These are phyloP conservation scores for Ceratina calcarata DNA, from an alignment of 1,140 invertebrate genomes.

Conservation along the genomic window DNA sequence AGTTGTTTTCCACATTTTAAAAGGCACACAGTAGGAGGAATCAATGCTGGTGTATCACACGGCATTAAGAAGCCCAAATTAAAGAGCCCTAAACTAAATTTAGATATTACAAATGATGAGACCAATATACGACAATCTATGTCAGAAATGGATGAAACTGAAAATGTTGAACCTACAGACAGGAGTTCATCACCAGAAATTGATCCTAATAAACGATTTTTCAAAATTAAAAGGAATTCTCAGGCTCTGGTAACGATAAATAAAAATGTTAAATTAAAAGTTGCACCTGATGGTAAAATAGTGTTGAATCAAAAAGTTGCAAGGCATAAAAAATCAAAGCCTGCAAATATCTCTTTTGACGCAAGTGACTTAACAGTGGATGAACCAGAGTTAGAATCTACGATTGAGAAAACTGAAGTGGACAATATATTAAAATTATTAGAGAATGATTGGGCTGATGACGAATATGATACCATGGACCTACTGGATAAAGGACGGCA, in stretches of 20 bases:
- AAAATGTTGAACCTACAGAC: not conserved
- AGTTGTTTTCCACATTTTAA: constrained; percentile 16
- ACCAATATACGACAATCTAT: not conserved
- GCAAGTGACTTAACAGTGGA: constrained; percentile 71
- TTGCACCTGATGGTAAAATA: constrained; percentile 57
- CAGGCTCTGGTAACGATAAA: constrained; percentile 68
- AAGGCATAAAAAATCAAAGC: constrained; percentile 37
- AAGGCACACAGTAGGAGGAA: constrained; percentile 62
- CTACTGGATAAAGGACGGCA: constrained; percentile 31
- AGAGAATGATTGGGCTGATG: constrained; percentile 75
- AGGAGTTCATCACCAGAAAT: constrained; percentile 41
- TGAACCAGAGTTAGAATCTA: constrained; percentile 62
- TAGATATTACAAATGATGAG: constrained; percentile 21
- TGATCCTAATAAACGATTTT: constrained; percentile 72
- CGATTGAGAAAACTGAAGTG: constrained; percentile 60
- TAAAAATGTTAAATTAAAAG: constrained; percentile 68
- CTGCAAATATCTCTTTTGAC: constrained; percentile 61
- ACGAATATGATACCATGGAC: constrained; percentile 72
- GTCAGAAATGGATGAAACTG: not conserved
- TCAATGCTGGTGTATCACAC: constrained; percentile 75
- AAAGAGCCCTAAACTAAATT: constrained; percentile 12
- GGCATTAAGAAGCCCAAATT: constrained; percentile 72
- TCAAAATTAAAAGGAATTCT: constrained; percentile 67
- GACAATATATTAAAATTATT: constrained; percentile 70
- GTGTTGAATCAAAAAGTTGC: constrained; percentile 48